phyloP scores from a whole-genome alignment of 2,113 vertebrate genomes.

The Prietella phreatophila region DNA sequence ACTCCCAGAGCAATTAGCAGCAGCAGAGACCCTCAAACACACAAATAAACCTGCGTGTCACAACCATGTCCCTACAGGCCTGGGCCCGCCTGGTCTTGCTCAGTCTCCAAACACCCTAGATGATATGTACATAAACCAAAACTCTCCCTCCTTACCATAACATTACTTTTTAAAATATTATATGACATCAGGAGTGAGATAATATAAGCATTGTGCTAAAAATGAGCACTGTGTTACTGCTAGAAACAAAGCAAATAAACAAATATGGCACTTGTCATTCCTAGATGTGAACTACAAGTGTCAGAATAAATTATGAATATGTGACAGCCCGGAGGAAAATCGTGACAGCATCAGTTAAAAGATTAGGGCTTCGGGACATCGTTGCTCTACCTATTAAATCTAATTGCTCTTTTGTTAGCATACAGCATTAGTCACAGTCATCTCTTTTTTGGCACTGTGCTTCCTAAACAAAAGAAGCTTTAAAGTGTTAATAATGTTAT shows the following conservation, averaged over 20 bases:
- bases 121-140: background rate
- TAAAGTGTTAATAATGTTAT: background rate
- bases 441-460: background rate
- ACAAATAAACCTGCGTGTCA: conserved; percentile 42
- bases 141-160: background rate
- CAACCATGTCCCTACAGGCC: conserved; percentile 22
- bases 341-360: conserved; percentile 19
- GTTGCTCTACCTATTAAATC: conserved; percentile 5
- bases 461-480: background rate
- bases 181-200: background rate
- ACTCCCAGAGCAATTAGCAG: conserved; percentile 76
- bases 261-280: background rate
- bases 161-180: background rate
- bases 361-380: conserved; percentile 11
- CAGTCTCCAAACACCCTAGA: background rate
- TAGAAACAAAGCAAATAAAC: background rate
- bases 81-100: conserved; percentile 1
- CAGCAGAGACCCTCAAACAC: conserved; percentile 54
- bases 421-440: conserved; percentile 5
- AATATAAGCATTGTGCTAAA: background rate
- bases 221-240: background rate
- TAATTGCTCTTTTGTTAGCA: conserved; percentile 21
- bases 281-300: background rate
- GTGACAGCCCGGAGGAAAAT: background rate
- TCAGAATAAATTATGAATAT: background rate